Evolutionary conservation across 64 coral and sea anemone species (phyloP).

Genomic region (Porites lutea): DNA sequence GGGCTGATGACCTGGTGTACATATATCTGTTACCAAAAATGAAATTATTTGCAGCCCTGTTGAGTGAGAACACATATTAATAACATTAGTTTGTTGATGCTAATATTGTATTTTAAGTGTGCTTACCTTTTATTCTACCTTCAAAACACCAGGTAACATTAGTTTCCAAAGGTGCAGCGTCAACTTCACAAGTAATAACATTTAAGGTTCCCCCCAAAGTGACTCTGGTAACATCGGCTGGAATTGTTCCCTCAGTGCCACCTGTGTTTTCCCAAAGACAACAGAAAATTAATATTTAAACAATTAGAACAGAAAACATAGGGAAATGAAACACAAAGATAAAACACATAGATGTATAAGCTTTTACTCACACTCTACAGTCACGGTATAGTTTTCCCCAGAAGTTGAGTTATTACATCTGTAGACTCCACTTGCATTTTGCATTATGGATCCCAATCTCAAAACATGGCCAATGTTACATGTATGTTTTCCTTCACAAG

Average conservation of each 20-base stretch:
- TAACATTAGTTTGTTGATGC: background rate
- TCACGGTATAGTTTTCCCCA: background rate
- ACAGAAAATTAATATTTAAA: too few relatives aligned
- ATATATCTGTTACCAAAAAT: too few relatives aligned
- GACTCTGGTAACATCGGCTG: background rate
- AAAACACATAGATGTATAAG: background rate
- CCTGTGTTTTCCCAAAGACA: background rate
- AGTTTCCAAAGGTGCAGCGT: background rate
- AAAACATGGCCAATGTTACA: background rate
- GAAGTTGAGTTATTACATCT: background rate
- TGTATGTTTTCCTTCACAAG: background rate
- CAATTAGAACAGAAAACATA: too few relatives aligned
- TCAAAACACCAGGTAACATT: background rate
- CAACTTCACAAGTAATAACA: background rate
- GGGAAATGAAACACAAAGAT: too few relatives aligned
- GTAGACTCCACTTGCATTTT: background rate
- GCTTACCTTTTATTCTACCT: background rate
- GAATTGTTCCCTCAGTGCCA: background rate
- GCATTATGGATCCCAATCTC: background rate
- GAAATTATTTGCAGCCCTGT: too few relatives aligned
- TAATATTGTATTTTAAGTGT: too few relatives aligned
- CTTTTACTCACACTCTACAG: background rate
- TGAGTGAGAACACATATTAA: too few relatives aligned
- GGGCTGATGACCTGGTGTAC: too few relatives aligned
- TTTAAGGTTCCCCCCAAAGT: too few relatives aligned